Evolutionary conservation across 2,113 vertebrate species (phyloP), one percentile per base, ranked within the genome.

Genomic region (Sminthopsis crassicaudata): DNA sequence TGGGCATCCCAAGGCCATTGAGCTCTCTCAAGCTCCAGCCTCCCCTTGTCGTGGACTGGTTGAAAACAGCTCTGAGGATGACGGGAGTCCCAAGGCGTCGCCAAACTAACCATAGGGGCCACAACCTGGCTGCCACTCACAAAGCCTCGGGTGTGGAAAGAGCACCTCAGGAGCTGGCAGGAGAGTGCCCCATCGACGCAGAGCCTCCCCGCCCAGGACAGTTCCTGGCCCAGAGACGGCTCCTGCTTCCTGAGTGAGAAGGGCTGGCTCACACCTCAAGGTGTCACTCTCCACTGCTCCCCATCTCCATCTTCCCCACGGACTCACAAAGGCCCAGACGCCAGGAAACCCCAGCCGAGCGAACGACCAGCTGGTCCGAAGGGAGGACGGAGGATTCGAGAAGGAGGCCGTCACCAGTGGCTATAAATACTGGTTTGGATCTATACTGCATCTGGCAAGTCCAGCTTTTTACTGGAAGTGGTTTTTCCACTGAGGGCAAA

Each of bases 271-370:
- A 22, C 6, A 88, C 94, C 53, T 89, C 88, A 91, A 76, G 93
- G 54, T 84, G 50, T 36, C n/a, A 0, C 51, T 14, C 30, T 6
- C 14, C 12, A 5, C 53, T 36, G 12, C 55, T 55, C 23, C 92
- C 48, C 53, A 46, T 54, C 19, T 53, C 52, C 23, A 55, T 16
- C 90, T 93, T 52, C n/a, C 96, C 96, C 92, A 89, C 0, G 3
- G 95, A 96, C 92, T 95, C 42, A 94, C 96, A 48, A 94, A 94
- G 96, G 92, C 67, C 53, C 55, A 96, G 94, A 90, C 67, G 55
- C 94, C 55, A 24, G 93, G 93, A 91, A n/a, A 89, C 90, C 36
- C 84, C 91, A 46, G 42, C 36, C n/a, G 36, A 22, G 36, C 6
- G 46, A 90, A 30, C 0, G 46, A 27, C 46, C 46, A 26, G 12